phyloP scores from a whole-genome alignment of 2,888 invertebrate species.

The Patella depressa region DNA sequence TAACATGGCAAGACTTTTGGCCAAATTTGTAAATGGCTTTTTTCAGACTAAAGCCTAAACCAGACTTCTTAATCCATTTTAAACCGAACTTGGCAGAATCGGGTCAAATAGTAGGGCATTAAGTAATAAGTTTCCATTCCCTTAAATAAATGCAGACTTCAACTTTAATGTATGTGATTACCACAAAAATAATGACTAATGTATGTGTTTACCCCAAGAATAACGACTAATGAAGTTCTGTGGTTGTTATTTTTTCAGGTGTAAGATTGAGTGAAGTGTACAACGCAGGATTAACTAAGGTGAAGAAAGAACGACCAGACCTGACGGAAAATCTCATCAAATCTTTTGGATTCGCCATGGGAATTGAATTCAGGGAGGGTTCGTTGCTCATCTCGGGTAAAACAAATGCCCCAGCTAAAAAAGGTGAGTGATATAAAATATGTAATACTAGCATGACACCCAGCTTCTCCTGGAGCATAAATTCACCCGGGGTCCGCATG shows the following conservation, averaged over 20 bases:
- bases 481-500: too few species aligned
- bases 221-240: not conserved
- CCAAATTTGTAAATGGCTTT: too few species aligned
- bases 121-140: not conserved
- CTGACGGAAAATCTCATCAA: conserved; percentile 92
- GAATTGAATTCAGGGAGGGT: conserved; percentile 97
- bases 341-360: conserved; percentile 96
- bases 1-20: too few species aligned
- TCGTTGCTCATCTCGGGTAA: conserved; percentile 93
- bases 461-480: too few species aligned
- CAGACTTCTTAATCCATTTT: not conserved
- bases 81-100: too few species aligned
- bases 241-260: conserved; percentile 72
- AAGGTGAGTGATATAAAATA: conserved; percentile 73
- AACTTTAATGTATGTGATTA: not conserved
- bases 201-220: too few species aligned
- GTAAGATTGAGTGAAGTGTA: conserved; percentile 89
- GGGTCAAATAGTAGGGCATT: too few species aligned
- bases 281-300: conserved; percentile 83
- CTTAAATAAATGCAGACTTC: not conserved
- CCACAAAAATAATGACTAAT: not conserved
- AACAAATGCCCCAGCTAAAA: conserved; percentile 83
- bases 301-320: conserved; percentile 88
- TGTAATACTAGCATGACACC: too few species aligned
- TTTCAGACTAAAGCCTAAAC: not conserved